Evolutionary conservation across 2,113 vertebrate genomes (phyloP).

Genomic region (Corvus cornix): DNA sequence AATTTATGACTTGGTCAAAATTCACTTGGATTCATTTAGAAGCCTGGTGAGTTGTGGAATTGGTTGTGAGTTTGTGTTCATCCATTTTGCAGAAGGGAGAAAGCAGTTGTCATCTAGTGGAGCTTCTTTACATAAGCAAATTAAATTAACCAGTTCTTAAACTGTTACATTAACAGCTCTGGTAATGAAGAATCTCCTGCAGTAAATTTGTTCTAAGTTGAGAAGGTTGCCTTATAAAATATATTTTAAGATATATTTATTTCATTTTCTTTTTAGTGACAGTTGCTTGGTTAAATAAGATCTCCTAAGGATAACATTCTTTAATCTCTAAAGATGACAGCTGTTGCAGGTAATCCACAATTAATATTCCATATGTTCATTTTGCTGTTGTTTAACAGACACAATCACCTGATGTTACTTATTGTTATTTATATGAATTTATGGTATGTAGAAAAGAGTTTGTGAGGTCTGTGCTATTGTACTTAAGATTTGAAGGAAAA

Average conservation of each 20-base stretch:
- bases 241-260: neutral
- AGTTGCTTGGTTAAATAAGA: neutral
- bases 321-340: conserved; percentile 21
- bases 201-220: neutral
- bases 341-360: conserved; percentile 47
- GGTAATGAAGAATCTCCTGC: neutral
- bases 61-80: neutral
- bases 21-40: neutral
- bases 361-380: neutral
- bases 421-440: neutral
- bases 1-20: neutral
- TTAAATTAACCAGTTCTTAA: neutral
- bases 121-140: neutral
- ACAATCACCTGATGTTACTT: neutral
- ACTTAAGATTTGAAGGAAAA: neutral
- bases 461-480: neutral
- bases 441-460: neutral
- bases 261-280: neutral
- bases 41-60: neutral
- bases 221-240: neutral
- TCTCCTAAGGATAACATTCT: neutral
- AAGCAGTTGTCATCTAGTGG: neutral
- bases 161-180: neutral
- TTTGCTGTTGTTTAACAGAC: neutral
- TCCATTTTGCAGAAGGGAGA: neutral